A percentile compares a stretch with the other conserved stretches of the same genome.
Conservation (phyloP, 2,113 vertebrate genomes). For the Lampris megalopsis region DNA sequence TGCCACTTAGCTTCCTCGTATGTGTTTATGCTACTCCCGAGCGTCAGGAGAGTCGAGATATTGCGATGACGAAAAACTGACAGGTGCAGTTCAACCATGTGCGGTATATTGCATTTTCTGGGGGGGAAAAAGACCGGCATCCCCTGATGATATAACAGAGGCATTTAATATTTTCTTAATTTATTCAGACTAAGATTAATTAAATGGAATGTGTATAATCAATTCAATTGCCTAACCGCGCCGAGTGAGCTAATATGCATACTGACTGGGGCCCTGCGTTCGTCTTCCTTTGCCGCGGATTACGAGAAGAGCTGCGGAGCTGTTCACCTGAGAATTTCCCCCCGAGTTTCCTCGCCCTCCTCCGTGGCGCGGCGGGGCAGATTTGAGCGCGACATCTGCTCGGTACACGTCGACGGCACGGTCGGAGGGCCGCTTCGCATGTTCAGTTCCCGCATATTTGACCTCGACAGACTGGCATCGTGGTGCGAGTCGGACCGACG, state of each 20-base stretch:
- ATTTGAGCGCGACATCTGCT: conserved; percentile 46
- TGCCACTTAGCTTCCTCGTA: conserved; percentile 63
- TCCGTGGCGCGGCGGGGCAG: conserved; percentile 10
- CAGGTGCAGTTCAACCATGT: conserved; percentile 66
- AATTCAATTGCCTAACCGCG: conserved; percentile 77
- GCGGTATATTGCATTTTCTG: conserved; percentile 58
- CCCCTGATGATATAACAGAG: conserved; percentile 66
- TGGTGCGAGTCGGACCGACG: conserved; percentile 11
- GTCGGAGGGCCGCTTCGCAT: conserved; percentile 17
- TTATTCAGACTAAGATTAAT: conserved; percentile 80
- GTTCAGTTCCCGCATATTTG: conserved; percentile 9
- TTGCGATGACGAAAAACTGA: conserved; percentile 74
- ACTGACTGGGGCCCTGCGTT: conserved; percentile 53
- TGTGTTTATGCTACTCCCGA: conserved; percentile 75
- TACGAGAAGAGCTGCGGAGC: conserved; percentile 20
- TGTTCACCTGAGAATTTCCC: conserved; percentile 48
- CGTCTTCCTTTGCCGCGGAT: conserved; percentile 36
- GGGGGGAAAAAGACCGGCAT: conserved; percentile 35
- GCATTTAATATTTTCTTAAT: conserved; percentile 78
- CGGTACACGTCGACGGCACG: conserved; percentile 31
- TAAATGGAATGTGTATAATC: conserved; percentile 78
- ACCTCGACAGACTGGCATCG: conserved; percentile 29
- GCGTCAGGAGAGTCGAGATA: conserved; percentile 75
- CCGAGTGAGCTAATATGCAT: conserved; percentile 72
- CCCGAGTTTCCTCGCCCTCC: conserved; percentile 15